These are phyloP conservation scores for Rhipidura dahli DNA, from an alignment of 2,113 vertebrate genomes.

Conservation along the genomic window DNA sequence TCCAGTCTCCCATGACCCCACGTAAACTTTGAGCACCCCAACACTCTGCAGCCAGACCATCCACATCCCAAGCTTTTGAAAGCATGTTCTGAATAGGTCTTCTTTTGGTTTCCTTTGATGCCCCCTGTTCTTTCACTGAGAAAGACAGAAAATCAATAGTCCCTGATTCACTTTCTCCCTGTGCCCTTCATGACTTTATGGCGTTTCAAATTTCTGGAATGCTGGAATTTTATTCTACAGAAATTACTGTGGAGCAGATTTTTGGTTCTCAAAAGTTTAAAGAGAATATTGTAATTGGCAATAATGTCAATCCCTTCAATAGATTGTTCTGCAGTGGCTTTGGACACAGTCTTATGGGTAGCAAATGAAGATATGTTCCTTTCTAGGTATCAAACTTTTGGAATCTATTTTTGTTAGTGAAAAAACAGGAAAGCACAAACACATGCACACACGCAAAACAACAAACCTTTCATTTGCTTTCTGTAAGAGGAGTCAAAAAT, in stretches of 20 bases:
- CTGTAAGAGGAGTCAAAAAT: background rate
- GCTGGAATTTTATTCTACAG: background rate
- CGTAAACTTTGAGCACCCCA: background rate
- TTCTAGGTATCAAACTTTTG: background rate
- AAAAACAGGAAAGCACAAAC: background rate
- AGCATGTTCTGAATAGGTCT: background rate
- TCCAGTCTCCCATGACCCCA: background rate
- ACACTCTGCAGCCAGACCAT: background rate
- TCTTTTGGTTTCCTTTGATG: background rate
- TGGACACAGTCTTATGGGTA: background rate
- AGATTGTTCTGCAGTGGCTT: background rate
- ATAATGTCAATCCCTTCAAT: background rate
- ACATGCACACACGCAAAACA: background rate
- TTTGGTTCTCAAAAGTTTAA: background rate
- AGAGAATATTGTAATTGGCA: background rate
- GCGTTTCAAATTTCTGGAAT: background rate
- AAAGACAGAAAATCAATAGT: background rate
- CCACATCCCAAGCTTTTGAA: background rate
- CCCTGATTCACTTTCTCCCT: background rate
- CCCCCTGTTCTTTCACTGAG: background rate
- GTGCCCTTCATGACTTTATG: background rate
- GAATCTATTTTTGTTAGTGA: background rate
- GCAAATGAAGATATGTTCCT: background rate
- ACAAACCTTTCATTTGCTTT: background rate
- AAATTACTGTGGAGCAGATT: background rate